Percentiles rank a stretch among this genome's conserved stretches.
These are phyloP conservation scores for Eremophila alpestris DNA, from an alignment of 2,797 vertebrate genomes.

Conservation along the genomic window DNA sequence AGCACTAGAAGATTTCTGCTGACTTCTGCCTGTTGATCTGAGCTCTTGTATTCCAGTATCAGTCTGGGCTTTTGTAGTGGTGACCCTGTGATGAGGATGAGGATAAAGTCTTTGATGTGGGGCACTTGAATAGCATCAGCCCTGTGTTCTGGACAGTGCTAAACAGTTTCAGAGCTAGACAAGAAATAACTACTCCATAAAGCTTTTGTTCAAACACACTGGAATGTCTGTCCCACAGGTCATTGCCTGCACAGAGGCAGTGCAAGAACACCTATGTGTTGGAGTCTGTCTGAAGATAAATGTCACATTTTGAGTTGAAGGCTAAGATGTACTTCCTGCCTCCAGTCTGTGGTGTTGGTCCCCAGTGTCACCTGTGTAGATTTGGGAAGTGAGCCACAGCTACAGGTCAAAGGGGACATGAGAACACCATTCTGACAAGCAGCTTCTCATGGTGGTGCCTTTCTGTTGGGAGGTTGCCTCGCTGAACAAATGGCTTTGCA, in stretches of 20 bases:
- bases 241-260: background rate
- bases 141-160: background rate
- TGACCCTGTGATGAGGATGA: background rate
- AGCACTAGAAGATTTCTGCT: background rate
- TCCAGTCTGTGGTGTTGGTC: background rate
- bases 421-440: background rate
- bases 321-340: background rate
- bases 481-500: background rate
- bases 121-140: background rate
- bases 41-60: background rate
- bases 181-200: background rate
- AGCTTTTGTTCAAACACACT: background rate
- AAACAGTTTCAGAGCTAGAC: background rate
- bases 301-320: background rate
- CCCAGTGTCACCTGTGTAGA: rapidly evolving
- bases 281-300: background rate
- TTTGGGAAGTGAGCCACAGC: background rate
- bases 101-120: background rate
- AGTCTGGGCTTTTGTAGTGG: no score
- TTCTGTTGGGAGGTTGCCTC: background rate
- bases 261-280: rapidly evolving
- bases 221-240: background rate
- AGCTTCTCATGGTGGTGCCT: background rate
- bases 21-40: background rate
- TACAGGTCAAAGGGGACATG: background rate